Conservation (phyloP, 2,888 invertebrate species). For the Rhagonycha lutea region DNA sequence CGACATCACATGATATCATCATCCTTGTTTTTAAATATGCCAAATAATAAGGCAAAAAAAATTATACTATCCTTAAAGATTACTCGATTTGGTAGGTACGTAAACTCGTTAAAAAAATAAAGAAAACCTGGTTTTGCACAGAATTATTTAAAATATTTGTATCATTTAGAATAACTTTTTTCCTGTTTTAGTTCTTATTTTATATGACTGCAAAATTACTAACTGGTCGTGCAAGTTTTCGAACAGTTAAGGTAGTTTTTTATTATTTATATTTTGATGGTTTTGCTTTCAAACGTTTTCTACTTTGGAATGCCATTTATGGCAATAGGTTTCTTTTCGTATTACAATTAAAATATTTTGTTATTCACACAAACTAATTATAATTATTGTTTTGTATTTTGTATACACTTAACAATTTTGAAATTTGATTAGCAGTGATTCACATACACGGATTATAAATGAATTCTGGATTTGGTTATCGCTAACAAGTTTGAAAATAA, state of each 20-base stretch:
- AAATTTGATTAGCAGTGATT: not conserved
- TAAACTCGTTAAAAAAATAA: not conserved
- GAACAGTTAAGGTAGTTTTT: not conserved
- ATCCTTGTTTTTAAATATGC: not conserved
- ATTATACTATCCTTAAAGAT: not conserved
- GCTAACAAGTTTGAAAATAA: constrained; percentile 3
- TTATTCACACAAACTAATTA: not conserved
- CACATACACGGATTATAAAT: not conserved
- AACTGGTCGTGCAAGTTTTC: constrained; percentile 2
- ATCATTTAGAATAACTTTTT: not conserved
- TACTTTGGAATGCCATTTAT: not conserved
- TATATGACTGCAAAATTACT: not conserved
- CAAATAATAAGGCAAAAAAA: not conserved
- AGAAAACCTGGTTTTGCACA: not conserved
- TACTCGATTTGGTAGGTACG: not conserved
- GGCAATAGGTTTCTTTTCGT: not conserved
- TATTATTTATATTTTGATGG: not conserved
- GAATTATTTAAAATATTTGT: not conserved
- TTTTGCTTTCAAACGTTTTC: not conserved
- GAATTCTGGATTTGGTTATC: constrained; percentile 5
- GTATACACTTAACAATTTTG: not conserved
- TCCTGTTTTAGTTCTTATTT: not conserved
- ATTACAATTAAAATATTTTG: not conserved
- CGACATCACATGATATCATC: not conserved
- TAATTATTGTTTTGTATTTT: not conserved